Conservation (phyloP, 2,797 vertebrate genomes). For the Pogonophryne albipinna region DNA sequence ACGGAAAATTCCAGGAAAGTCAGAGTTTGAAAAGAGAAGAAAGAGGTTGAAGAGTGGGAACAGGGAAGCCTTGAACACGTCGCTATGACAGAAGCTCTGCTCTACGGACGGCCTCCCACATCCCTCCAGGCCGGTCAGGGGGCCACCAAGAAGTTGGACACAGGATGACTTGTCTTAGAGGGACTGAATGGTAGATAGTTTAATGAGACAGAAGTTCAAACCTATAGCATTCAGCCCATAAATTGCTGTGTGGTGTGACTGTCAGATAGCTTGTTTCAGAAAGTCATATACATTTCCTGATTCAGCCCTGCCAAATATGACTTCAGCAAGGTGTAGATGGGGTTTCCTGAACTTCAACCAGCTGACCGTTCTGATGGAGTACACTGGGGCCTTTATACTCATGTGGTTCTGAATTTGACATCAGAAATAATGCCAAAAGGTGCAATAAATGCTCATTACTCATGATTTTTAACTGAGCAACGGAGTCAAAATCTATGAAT, state of each 20-base stretch:
- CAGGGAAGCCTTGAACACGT: neutral
- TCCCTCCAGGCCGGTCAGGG: constrained; percentile 1
- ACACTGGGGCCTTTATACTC: neutral
- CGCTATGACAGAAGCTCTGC: neutral
- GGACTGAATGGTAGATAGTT: neutral
- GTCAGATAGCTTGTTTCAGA: neutral
- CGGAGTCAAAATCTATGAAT: neutral
- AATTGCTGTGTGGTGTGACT: neutral
- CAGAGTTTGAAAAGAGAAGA: neutral
- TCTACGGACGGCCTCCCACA: neutral
- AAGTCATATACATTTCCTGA: neutral
- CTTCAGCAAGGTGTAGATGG: neutral
- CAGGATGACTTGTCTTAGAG: neutral
- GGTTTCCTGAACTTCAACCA: neutral
- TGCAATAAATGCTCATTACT: neutral
- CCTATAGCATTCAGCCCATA: no score
- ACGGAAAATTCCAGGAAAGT: constrained; percentile 30
- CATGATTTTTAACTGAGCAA: neutral
- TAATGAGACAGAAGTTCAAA: neutral
- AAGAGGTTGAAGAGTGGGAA: neutral
- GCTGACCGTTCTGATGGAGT: neutral
- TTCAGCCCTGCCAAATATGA: neutral
- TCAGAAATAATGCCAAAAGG: constrained; percentile 5
- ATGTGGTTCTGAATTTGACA: constrained; percentile 1
- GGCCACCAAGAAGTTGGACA: constrained; percentile 14